Percentiles rank a stretch among this genome's conserved stretches.
Evolutionary conservation across 2,888 invertebrate species (phyloP).

Genomic region (Trachelus tabidus): DNA sequence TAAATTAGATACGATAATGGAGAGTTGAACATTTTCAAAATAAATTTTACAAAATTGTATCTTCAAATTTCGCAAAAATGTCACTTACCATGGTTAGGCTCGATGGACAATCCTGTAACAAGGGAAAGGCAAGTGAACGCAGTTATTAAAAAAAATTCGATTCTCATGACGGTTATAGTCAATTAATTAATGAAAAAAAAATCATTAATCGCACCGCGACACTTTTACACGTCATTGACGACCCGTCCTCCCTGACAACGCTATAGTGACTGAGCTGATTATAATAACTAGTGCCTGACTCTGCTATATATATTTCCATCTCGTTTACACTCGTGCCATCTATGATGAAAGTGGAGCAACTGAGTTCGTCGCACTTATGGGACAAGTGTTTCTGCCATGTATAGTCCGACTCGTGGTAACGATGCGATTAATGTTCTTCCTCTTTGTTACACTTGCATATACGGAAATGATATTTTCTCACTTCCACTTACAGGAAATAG

Average conservation of each 20-base stretch:
- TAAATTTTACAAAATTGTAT: not conserved
- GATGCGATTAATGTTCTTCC: too few species aligned
- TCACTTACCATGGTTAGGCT: not conserved
- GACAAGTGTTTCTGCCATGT: not conserved
- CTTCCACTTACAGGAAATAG: not conserved
- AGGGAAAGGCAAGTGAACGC: not conserved
- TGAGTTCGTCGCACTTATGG: not conserved
- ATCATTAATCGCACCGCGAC: not conserved
- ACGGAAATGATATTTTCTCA: not conserved
- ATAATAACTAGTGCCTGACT: not conserved
- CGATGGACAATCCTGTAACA: not conserved
- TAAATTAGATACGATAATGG: too few species aligned
- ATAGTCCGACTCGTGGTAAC: not conserved
- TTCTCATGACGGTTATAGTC: not conserved
- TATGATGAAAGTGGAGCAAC: not conserved
- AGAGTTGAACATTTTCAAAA: not conserved
- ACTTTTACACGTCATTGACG: not conserved
- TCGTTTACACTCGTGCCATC: not conserved
- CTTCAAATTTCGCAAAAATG: not conserved
- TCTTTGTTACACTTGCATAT: too few species aligned
- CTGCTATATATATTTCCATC: not conserved
- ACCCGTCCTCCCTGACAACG: slow-evolving; percentile 1
- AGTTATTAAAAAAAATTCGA: not conserved
- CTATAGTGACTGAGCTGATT: not conserved
- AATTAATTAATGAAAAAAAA: not conserved